phyloP scores from a whole-genome alignment of 2,113 vertebrate species.

The Ornithorhynchus anatinus region DNA sequence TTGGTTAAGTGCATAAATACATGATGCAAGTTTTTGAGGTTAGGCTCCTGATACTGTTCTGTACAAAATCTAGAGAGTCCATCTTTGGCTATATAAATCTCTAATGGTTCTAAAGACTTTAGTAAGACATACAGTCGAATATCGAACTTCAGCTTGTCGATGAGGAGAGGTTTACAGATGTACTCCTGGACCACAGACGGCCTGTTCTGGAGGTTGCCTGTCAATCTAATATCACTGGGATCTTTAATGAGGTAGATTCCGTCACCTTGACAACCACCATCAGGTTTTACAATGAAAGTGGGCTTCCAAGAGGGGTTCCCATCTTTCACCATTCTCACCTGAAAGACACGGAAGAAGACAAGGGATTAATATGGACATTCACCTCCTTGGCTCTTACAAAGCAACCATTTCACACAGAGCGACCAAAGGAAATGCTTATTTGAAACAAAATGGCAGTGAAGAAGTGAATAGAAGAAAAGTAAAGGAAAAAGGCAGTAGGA shows the following conservation, averaged over 20 bases:
- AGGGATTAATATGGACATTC: rapidly evolving
- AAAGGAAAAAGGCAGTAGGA: too few relatives aligned
- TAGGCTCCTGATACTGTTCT: slow-evolving; percentile 94
- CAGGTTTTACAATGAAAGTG: slow-evolving; percentile 96
- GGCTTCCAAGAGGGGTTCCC: slow-evolving; percentile 78
- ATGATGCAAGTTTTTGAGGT: slow-evolving; percentile 88
- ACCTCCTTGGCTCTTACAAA: neutral
- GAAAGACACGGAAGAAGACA: neutral
- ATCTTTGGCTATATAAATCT: slow-evolving; percentile 97
- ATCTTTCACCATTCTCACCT: slow-evolving; percentile 88
- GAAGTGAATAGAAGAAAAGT: too few relatives aligned
- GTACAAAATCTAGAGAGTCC: slow-evolving; percentile 96
- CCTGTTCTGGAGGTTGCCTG: slow-evolving; percentile 77
- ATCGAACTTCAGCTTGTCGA: slow-evolving; percentile 97
- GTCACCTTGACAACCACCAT: slow-evolving; percentile 94
- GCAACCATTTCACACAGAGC: neutral
- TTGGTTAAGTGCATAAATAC: slow-evolving; percentile 98
- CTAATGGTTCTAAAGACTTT: slow-evolving; percentile 91
- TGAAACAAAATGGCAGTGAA: too few relatives aligned
- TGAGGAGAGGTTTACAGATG: slow-evolving; percentile 88
- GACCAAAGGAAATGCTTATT: neutral
- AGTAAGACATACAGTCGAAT: slow-evolving; percentile 95
- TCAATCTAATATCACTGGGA: slow-evolving; percentile 80
- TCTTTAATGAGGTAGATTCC: slow-evolving; percentile 99
- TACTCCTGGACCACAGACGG: slow-evolving; percentile 95